phyloP scores from a whole-genome alignment of 2,888 invertebrate species.

The Coenonympha arcania region DNA sequence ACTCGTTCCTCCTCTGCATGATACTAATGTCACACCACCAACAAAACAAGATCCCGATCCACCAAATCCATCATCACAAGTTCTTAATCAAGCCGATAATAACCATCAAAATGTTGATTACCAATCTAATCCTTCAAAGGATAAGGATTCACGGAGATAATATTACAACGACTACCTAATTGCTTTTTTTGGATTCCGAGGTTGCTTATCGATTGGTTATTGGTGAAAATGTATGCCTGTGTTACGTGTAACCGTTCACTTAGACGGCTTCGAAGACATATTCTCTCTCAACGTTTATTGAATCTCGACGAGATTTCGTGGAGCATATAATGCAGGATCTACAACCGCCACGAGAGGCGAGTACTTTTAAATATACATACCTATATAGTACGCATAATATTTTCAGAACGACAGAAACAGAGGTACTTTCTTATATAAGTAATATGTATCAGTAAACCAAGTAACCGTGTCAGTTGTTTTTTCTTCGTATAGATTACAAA shows the following conservation, averaged over 20 bases:
- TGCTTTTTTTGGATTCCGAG: constrained; percentile 3
- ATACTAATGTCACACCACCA: too few species aligned
- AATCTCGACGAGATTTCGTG: constrained; percentile 2
- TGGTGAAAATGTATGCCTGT: constrained; percentile 1
- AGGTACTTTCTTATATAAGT: too few species aligned
- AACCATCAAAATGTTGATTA: too few species aligned
- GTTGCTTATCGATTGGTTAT: constrained; percentile 1
- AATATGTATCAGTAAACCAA: too few species aligned
- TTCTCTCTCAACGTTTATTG: constrained; percentile 1
- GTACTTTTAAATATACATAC: not conserved
- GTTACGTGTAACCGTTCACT: constrained; percentile 4
- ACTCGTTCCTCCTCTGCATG: too few species aligned
- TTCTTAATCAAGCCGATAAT: too few species aligned
- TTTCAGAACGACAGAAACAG: not conserved
- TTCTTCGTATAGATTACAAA: not conserved
- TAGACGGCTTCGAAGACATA: constrained; percentile 4
- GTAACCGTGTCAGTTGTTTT: not conserved
- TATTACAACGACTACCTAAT: too few species aligned
- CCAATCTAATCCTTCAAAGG: too few species aligned
- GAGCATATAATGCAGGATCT: not conserved
- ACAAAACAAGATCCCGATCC: too few species aligned
- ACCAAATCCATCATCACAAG: too few species aligned
- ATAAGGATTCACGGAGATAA: too few species aligned
- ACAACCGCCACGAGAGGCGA: not conserved
- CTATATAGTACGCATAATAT: not conserved